A percentile compares a stretch with the other conserved stretches of the same genome.
Conservation (phyloP, 64 coral and sea anemone species). For the Montipora efflorescens region DNA sequence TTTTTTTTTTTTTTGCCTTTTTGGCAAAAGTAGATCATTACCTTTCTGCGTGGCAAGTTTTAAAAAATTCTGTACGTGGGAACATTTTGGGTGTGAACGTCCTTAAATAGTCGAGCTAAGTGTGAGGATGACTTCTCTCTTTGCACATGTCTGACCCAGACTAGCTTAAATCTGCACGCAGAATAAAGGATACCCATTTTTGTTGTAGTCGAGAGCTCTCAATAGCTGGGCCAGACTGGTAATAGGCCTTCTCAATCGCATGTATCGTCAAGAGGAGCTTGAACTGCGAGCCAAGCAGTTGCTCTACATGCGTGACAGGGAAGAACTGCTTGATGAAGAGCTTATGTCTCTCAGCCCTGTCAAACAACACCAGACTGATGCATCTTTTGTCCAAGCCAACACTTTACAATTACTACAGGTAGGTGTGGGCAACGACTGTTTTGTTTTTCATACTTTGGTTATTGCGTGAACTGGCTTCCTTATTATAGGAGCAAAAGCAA, state of each 20-base stretch:
- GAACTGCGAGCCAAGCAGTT: conserved; percentile 63
- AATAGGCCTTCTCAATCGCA: conserved; percentile 68
- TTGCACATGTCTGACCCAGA: too few species aligned
- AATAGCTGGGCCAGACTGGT: conserved; percentile 74
- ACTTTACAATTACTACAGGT: conserved; percentile 70
- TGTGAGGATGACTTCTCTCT: too few species aligned
- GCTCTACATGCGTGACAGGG: conserved; percentile 73
- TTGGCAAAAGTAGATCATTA: too few species aligned
- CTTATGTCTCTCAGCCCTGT: conserved; percentile 50
- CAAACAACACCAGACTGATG: conserved; percentile 45
- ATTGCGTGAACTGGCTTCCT: neutral
- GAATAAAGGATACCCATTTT: neutral
- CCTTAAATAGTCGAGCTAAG: too few species aligned
- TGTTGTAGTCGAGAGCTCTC: conserved; percentile 29
- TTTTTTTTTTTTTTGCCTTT: too few species aligned
- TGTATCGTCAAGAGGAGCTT: conserved; percentile 66
- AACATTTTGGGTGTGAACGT: too few species aligned
- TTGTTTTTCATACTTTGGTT: neutral
- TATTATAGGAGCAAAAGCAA: too few species aligned
- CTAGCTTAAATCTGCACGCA: too few species aligned
- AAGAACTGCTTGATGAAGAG: conserved; percentile 76
- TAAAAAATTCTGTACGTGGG: too few species aligned
- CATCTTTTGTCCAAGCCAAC: conserved; percentile 36
- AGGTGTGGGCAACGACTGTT: neutral
- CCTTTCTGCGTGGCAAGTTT: too few species aligned